These are phyloP conservation scores for Andrena fulva DNA, from an alignment of 2,888 invertebrate genomes.

Conservation along the genomic window DNA sequence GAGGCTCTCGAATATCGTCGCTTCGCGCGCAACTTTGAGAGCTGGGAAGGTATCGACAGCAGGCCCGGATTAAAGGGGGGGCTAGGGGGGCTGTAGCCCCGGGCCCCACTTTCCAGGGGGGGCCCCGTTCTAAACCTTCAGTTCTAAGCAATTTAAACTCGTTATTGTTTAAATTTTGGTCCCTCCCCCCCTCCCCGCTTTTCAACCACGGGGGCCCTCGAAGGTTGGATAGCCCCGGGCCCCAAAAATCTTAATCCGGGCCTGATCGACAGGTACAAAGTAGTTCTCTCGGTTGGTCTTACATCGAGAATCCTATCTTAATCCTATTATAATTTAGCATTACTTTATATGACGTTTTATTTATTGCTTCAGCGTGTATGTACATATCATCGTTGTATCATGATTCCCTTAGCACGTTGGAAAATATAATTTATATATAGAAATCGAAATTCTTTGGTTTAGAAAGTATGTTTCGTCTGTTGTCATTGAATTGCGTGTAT, in stretches of 20 bases:
- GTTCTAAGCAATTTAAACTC: too few species aligned
- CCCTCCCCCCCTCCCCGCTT: too few species aligned
- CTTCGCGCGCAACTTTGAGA: not conserved
- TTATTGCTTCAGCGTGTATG: constrained; percentile 10
- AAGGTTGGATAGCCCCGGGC: too few species aligned
- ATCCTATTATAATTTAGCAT: not conserved
- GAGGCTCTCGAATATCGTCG: not conserved
- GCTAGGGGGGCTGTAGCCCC: too few species aligned
- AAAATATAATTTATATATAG: constrained; percentile 41
- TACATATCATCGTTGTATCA: constrained; percentile 15
- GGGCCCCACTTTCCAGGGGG: too few species aligned
- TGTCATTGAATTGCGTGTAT: constrained; percentile 18
- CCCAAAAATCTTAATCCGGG: too few species aligned
- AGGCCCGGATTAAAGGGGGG: too few species aligned
- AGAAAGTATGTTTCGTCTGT: constrained; percentile 13
- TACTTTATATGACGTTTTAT: constrained; percentile 2
- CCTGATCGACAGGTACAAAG: constrained; percentile 21
- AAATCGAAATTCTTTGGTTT: constrained; percentile 34
- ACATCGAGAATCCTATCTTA: not conserved
- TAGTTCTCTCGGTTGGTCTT: constrained; percentile 4
- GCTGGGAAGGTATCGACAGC: constrained; percentile 12
- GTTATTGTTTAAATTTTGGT: too few species aligned
- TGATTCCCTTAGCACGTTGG: constrained; percentile 2
- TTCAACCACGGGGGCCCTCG: too few species aligned
- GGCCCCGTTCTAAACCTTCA: too few species aligned